Evolutionary conservation across 2,797 vertebrate genomes (phyloP), one percentile per base, ranked within the genome.

Genomic region (Tokudaia muenninki): DNA sequence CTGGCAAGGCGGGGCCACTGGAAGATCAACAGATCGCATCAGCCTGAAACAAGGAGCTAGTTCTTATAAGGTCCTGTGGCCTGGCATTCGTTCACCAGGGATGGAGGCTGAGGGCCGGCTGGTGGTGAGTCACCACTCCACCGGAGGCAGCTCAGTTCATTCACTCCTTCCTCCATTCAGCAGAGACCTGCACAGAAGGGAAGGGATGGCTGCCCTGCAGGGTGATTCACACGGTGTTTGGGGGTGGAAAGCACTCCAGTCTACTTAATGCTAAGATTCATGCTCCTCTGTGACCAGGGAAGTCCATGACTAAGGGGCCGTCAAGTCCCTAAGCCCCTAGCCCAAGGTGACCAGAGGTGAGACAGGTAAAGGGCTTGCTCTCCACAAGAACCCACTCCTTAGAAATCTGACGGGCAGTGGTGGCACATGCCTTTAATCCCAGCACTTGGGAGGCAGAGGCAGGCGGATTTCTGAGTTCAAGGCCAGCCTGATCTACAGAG

Each of bases 1-100:
- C 98, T 91, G 92, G 97, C 97, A 75, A 95, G 98, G 98, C 96
- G 94, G 97, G 98, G 98, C 98, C 77, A 95, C 93, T 80, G 97
- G 98, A 98, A 98, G 96, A 97, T 97, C 98, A 97, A 98, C 93
- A 98, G 95, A 98, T 97, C 97, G 92, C 98, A 98, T 98, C 98
- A 98, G 95, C 93, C 92, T 92, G 96, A 97, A 98, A 99, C 98
- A 99, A 99, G 98, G 97, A 97, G 98, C 94, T 97, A 89, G 98
- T 98, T 99, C 98, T 98, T 97, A 89, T 96, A 97, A 34, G 10
- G 72, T 97, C 95, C 87, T 87, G 93, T 97, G 47, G 96, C 97
- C 95, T 95, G 4, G 87, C 92, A 90, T 95, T 90, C 96, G 84
- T 96, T 96, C 97, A 98, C 96, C 97, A 57, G 93, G 94, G 70